phyloP scores from a whole-genome alignment of 2,888 invertebrate genomes.

The Sphaeridia pumilis region DNA sequence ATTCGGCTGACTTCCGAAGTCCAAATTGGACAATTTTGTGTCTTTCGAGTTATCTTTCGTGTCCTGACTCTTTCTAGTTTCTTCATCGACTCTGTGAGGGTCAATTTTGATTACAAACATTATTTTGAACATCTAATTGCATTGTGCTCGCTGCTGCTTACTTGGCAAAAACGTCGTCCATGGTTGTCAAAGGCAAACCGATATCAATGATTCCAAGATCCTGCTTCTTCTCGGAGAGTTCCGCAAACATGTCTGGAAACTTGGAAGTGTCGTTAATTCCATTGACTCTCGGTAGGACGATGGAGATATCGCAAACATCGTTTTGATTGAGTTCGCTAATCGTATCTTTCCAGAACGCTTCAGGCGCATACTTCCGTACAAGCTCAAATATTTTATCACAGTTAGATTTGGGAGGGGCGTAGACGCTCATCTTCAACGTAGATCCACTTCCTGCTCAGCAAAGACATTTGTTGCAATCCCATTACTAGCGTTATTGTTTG shows the following conservation, averaged over 20 bases:
- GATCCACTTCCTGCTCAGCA: slow-evolving; percentile 55
- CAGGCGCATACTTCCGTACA: slow-evolving; percentile 8
- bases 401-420: slow-evolving; percentile 34
- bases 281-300: slow-evolving; percentile 22
- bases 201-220: slow-evolving; percentile 59
- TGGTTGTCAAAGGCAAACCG: slow-evolving; percentile 69
- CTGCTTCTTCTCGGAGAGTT: slow-evolving; percentile 50
- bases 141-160: slow-evolving; percentile 42
- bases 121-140: too few relatives aligned
- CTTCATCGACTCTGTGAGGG: too few relatives aligned
- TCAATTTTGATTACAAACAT: background rate
- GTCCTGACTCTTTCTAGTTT: background rate
- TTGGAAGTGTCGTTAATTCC: slow-evolving; percentile 47
- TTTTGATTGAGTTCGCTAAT: slow-evolving; percentile 20
- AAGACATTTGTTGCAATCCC: background rate
- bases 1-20: background rate
- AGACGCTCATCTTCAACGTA: slow-evolving; percentile 56
- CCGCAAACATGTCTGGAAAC: slow-evolving; percentile 58
- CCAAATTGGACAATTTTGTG: slow-evolving; percentile 37
- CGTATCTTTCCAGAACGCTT: slow-evolving; percentile 5
- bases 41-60: slow-evolving; percentile 1
- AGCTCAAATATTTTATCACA: slow-evolving; percentile 21
- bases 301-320: slow-evolving; percentile 43
- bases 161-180: slow-evolving; percentile 83
- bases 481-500: too few relatives aligned